Conservation (phyloP, 2,797 vertebrate species). For the Myiotriccus ornatus region DNA sequence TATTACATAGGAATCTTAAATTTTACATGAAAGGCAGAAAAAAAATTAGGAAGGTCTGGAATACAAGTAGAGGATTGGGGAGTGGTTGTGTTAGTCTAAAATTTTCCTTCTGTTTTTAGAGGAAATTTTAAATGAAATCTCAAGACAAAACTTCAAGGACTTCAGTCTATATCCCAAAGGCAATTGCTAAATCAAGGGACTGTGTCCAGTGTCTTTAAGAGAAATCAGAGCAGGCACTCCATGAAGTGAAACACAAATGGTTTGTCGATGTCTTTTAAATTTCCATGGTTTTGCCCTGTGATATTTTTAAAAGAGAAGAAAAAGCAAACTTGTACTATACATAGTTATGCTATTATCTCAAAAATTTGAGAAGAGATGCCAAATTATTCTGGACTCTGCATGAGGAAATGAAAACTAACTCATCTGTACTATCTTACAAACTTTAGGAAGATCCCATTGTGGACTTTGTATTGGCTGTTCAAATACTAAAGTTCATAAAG, state of each 20-base stretch:
- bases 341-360: background rate
- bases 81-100: background rate
- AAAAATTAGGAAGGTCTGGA: background rate
- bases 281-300: background rate
- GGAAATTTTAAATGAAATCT: background rate
- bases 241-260: background rate
- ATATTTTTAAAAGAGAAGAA: background rate
- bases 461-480: background rate
- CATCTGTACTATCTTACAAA: background rate
- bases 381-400: background rate
- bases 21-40: background rate
- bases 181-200: background rate
- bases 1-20: background rate
- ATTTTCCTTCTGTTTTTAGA: background rate
- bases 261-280: background rate
- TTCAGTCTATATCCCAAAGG: background rate
- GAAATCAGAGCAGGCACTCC: background rate
- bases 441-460: background rate
- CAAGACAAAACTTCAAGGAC: background rate
- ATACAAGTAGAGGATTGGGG: background rate
- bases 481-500: background rate
- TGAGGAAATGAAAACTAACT: background rate
- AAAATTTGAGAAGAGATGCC: background rate
- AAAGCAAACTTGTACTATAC: background rate
- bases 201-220: background rate